A percentile compares a stretch with the other conserved stretches of the same genome.
These are phyloP conservation scores for Andrena bicolor DNA, from an alignment of 2,888 invertebrate genomes.

Conservation along the genomic window DNA sequence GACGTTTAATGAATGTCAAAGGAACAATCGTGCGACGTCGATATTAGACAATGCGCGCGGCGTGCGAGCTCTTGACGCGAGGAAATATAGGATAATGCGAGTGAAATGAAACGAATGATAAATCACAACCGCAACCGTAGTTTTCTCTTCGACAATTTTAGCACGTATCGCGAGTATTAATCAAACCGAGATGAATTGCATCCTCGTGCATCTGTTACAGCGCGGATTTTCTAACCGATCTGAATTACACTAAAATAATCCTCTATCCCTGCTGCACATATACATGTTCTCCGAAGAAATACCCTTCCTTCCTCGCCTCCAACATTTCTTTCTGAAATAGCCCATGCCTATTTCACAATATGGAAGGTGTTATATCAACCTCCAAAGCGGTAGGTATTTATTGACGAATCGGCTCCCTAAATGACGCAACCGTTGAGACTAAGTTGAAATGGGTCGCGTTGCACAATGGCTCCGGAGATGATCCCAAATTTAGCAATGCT, in stretches of 20 bases:
- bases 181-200: conserved; percentile 25
- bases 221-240: conserved; percentile 12
- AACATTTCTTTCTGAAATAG: neutral
- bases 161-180: conserved; percentile 15
- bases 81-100: conserved; percentile 31
- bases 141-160: conserved; percentile 18
- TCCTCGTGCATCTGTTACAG: conserved; percentile 11
- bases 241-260: neutral
- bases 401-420: conserved; percentile 12
- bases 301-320: neutral
- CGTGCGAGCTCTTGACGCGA: conserved; percentile 11
- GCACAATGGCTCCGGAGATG: conserved; percentile 10
- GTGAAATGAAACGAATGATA: conserved; percentile 38
- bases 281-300: neutral
- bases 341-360: neutral
- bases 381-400: neutral
- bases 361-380: neutral
- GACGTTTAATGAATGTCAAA: conserved; percentile 54
- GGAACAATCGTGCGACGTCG: conserved; percentile 34
- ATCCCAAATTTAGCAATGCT: conserved; percentile 48
- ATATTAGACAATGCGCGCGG: conserved; percentile 27
- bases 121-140: conserved; percentile 31
- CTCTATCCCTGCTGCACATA: neutral
- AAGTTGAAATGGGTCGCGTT: conserved; percentile 12
- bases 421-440: conserved; percentile 5